Evolutionary conservation across 2,888 invertebrate species (phyloP).

Genomic region (Lithophane socia): DNA sequence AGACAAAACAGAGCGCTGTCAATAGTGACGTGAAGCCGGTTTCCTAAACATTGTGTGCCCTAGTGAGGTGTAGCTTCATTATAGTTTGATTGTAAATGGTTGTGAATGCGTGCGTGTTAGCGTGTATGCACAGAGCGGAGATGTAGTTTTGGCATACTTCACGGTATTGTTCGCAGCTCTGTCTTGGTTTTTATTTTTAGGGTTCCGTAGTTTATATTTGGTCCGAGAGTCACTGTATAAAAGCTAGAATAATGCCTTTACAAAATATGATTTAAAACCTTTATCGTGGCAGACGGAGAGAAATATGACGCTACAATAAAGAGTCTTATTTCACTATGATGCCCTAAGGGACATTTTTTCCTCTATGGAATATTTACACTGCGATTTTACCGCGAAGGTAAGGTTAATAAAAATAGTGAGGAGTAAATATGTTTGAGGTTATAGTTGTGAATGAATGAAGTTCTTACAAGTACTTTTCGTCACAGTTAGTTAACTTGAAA

Average conservation of each 20-base stretch:
- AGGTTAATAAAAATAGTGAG: conserved; percentile 8
- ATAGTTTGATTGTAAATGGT: no score
- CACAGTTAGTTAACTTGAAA: background rate
- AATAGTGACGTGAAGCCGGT: no score
- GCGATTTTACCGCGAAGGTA: background rate
- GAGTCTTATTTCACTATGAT: conserved; percentile 37
- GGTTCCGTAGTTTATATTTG: no score
- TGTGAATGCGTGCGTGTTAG: no score
- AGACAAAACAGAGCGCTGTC: no score
- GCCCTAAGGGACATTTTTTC: conserved; percentile 35
- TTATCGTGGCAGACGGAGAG: conserved; percentile 33
- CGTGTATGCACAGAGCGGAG: no score
- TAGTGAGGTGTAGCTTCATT: no score
- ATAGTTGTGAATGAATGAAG: background rate
- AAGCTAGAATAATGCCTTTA: conserved; percentile 25
- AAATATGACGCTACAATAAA: conserved; percentile 52
- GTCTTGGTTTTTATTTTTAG: no score
- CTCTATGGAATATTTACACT: conserved; percentile 37
- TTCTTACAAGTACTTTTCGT: background rate
- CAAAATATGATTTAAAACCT: conserved; percentile 53
- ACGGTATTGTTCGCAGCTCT: no score
- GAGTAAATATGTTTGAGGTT: conserved; percentile 6
- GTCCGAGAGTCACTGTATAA: background rate
- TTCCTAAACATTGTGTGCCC: no score
- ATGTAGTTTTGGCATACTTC: no score